Percentiles rank a stretch among this genome's conserved stretches.
Conservation (phyloP, 2,113 vertebrate species). For the Hippopotamus amphibius region DNA sequence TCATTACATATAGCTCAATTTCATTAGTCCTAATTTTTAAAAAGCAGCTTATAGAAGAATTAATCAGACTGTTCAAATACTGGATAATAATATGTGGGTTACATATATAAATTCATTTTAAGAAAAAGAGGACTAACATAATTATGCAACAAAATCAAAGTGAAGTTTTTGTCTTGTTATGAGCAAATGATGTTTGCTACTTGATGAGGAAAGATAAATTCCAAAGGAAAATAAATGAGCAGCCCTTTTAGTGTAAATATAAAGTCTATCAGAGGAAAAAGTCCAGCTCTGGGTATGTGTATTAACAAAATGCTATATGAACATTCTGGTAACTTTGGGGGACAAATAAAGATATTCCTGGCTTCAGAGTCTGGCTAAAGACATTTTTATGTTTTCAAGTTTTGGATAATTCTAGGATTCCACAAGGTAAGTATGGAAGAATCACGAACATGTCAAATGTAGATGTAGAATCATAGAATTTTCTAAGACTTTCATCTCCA, state of each 20-base stretch:
- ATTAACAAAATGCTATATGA: not conserved
- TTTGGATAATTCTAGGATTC: not conserved
- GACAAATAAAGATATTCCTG: not conserved
- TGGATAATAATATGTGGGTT: not conserved
- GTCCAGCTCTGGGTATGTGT: not conserved
- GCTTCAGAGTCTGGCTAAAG: not conserved
- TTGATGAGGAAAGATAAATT: not conserved
- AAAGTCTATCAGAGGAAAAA: not conserved
- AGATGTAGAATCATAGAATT: not conserved
- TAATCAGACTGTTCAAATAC: not conserved
- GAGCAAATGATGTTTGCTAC: not conserved
- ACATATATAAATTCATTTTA: not conserved
- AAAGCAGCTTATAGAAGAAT: not conserved
- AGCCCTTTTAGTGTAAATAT: not conserved
- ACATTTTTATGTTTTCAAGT: not conserved
- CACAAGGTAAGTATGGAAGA: not conserved
- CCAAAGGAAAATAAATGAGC: not conserved
- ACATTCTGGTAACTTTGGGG: not conserved
- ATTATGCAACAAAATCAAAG: not conserved
- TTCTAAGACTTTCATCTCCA: not conserved
- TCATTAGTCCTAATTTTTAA: not conserved
- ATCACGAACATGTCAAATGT: not conserved
- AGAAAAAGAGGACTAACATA: slow-evolving; percentile 18
- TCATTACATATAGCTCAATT: no score
- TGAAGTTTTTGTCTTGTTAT: slow-evolving; percentile 12